Evolutionary conservation across 2,113 vertebrate genomes (phyloP), one percentile per base, ranked within the genome.

Genomic region (Sitta europaea): DNA sequence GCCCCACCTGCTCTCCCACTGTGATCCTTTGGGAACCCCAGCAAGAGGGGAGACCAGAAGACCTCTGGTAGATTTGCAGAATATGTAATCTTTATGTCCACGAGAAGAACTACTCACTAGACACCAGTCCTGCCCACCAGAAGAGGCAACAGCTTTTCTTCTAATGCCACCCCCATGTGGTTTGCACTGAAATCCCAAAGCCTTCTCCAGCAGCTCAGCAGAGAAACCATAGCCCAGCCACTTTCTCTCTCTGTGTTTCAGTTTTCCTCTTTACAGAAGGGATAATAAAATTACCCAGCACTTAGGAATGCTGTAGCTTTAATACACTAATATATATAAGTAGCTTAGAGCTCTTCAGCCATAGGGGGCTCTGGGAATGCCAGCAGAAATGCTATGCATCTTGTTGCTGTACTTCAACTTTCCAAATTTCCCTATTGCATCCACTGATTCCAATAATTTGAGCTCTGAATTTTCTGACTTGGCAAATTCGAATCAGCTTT

Each of bases 271-370:
- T 71, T 84, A 72, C 65, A 95, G 45, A 94, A 66, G 22, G 55
- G 68, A 90, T 96, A 93, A 86, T 81, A 90, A 97, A 92, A 90
- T 93, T 88, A 93, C 40, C 68, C 79, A 71, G 82, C 63, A 71
- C 82, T 95, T 12, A 2, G 86, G 82, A 94, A 94, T 78, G 75
- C 68, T 90, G 53, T 71, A 57, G 82, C 86, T 93, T 96, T 96
- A 94, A 63, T 95, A 92, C 88, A 93, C 88, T 88, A 91, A 61
- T 75, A 81, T 81, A 88, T 77, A 5, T 92, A 92, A 96, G 90
- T 19, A 88, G 63, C 78, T 96, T 92, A 93, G 61, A 61, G 63
- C 66, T 81, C 59, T 88, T 90, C 86, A 84, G 72, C 72, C 12
- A 0, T 17, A 61, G 85, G 61, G 38, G n/a, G 47, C 48, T 93